Conservation (phyloP, 2,888 invertebrate species). For the Coelopa pilipes region DNA sequence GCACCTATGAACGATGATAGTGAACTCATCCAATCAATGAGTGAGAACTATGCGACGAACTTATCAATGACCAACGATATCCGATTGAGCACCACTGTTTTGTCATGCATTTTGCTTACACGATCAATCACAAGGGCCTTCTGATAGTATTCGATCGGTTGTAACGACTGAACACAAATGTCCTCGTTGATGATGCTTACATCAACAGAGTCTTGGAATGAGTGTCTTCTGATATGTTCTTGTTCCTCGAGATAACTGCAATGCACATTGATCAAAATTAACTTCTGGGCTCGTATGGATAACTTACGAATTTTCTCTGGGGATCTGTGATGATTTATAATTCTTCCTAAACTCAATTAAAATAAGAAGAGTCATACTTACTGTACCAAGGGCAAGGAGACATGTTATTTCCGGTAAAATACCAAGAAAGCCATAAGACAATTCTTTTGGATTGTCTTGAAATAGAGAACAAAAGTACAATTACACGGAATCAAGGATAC, state of each 20-base stretch:
- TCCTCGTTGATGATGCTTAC: conserved; percentile 14
- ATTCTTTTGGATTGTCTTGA: neutral
- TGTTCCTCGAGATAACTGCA: neutral
- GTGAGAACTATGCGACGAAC: neutral
- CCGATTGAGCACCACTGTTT: neutral
- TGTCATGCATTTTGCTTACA: conserved; percentile 17
- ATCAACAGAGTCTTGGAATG: neutral
- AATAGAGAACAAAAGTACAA: neutral
- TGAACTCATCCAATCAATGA: neutral
- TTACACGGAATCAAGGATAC: neutral
- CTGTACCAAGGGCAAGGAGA: neutral
- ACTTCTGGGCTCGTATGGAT: neutral
- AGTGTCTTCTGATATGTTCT: neutral
- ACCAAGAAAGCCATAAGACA: neutral
- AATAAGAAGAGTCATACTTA: conserved; percentile 17
- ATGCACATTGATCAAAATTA: neutral
- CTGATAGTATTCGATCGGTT: neutral
- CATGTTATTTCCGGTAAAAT: conserved; percentile 9
- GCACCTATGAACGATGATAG: conserved; percentile 59
- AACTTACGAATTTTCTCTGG: neutral
- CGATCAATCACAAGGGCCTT: conserved; percentile 20
- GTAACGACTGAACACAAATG: neutral
- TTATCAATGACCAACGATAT: conserved; percentile 3
- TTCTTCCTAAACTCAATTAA: neutral
- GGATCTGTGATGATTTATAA: neutral